Conservation (phyloP, 2,888 invertebrate species). For the Adineta ricciae region DNA sequence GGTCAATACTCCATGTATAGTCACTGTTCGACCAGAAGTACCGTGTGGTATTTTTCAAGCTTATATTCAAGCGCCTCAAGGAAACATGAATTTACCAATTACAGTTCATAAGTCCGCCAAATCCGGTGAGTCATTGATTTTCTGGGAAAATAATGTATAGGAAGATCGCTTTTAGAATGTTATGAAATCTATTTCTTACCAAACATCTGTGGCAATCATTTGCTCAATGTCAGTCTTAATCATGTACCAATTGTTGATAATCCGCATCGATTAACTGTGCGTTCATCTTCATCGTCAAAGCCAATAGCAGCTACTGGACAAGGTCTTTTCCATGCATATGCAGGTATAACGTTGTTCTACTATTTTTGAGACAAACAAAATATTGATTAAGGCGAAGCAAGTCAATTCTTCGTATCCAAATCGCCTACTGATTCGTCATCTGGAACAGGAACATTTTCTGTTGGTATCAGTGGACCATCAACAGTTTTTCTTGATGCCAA, state of each 20-base stretch:
- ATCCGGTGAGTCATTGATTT: background rate
- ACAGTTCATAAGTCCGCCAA: constrained; percentile 10
- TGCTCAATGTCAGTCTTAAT: background rate
- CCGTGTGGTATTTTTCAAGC: constrained; percentile 8
- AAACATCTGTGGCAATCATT: background rate
- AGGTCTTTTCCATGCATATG: background rate
- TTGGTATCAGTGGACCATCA: background rate
- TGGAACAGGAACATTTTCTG: background rate
- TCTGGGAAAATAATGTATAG: too few species aligned
- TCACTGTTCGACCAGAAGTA: background rate
- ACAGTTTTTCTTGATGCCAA: background rate
- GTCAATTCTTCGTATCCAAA: constrained; percentile 17
- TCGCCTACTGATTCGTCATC: background rate
- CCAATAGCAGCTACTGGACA: background rate
- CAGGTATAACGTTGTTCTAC: constrained; percentile 45
- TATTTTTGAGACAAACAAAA: constrained; percentile 58
- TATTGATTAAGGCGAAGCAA: background rate
- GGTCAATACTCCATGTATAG: background rate
- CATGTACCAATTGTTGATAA: background rate
- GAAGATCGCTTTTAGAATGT: background rate
- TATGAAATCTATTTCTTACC: background rate
- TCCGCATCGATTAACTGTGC: background rate
- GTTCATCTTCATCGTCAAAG: background rate
- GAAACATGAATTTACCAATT: constrained; percentile 2
- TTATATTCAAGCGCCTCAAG: background rate